phyloP scores from a whole-genome alignment of 2,113 vertebrate genomes.

The Poecilia latipinna region DNA sequence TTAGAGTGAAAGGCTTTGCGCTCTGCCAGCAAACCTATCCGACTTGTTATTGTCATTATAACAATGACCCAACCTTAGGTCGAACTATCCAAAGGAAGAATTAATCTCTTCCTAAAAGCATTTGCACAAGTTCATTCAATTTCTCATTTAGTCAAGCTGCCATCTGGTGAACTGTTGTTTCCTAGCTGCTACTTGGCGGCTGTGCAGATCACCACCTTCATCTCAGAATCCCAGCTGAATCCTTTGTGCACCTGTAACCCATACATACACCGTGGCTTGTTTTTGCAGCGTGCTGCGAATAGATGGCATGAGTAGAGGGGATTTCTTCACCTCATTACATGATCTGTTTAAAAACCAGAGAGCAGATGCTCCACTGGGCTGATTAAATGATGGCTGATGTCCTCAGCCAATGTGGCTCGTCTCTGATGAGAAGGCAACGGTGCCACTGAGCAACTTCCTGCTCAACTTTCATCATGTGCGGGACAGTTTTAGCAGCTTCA shows the following conservation, averaged over 20 bases:
- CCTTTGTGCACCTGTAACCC: constrained; percentile 47
- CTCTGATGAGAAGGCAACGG: constrained; percentile 45
- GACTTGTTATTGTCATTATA: constrained; percentile 17
- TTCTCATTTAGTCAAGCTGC: constrained; percentile 37
- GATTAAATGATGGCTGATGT: constrained; percentile 67
- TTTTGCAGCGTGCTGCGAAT: constrained; percentile 46
- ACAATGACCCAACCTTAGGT: constrained; percentile 16
- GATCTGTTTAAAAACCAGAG: constrained; percentile 62
- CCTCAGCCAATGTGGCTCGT: constrained; percentile 32
- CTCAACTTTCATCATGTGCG: constrained; percentile 2
- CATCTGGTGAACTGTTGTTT: constrained; percentile 56
- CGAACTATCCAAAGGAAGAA: constrained; percentile 16
- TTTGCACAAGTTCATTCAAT: constrained; percentile 20
- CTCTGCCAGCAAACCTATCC: constrained; percentile 22
- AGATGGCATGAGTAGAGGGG: constrained; percentile 36
- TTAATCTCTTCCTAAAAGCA: not conserved
- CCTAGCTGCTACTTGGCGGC: constrained; percentile 12
- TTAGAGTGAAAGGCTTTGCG: constrained; percentile 37
- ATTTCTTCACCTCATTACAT: constrained; percentile 56
- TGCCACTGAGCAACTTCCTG: constrained; percentile 23
- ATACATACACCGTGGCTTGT: constrained; percentile 33
- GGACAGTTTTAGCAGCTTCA: constrained; percentile 9
- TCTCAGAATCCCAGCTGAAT: constrained; percentile 49
- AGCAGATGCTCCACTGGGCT: constrained; percentile 59
- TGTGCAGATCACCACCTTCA: constrained; percentile 50